Evolutionary conservation across 1,140 invertebrate species (phyloP), one percentile per base, ranked within the genome.

Genomic region (Atopsyche davidsoni): DNA sequence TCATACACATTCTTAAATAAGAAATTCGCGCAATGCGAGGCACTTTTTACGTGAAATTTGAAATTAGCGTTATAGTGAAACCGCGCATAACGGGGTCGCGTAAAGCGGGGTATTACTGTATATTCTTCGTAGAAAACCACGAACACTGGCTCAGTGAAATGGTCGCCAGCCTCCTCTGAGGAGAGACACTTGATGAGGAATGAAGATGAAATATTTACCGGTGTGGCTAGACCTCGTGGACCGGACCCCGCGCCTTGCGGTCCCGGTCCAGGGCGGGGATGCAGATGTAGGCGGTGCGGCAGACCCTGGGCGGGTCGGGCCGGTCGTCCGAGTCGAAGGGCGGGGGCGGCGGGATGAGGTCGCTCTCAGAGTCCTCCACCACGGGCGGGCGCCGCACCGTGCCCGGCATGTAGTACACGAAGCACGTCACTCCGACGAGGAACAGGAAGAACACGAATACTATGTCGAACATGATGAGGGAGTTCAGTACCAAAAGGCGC

Each of bases 391-490:
- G 59, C 50, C 55, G 61, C 40, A 60, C 64, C 38, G 60, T 60
- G 3, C 69, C 70, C 2, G 85, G 86, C 64, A 87, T 75, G 64
- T 87, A 88, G 66, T 87, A 87, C 57, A 85, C 82, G 55, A 87
- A 72, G 62, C 86, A 88, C 50, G 85, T 86, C 48, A 88, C 83
- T 34, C 82, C 85, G 58, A 87, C 80, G 60, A 87, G 79, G 69
- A 88, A 88, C 60, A 88, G 75, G 70, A 88, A 88, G 71, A 88
- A 87, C 70, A 87, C 75, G 75, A 88, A 88, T 65, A 87, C 85
- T 64, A 87, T 78, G 72, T 88, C 84, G 78, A 88, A 88, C 84
- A 88, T 87, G 73, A 87, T 80, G 64, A 88, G 77, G 59, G 85
- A 87, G 72, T 88, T 87, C 70, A 87, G 78, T 75, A 83, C 85